Evolutionary conservation across 2,888 invertebrate genomes (phyloP).

Genomic region (Pelosia muscerda): DNA sequence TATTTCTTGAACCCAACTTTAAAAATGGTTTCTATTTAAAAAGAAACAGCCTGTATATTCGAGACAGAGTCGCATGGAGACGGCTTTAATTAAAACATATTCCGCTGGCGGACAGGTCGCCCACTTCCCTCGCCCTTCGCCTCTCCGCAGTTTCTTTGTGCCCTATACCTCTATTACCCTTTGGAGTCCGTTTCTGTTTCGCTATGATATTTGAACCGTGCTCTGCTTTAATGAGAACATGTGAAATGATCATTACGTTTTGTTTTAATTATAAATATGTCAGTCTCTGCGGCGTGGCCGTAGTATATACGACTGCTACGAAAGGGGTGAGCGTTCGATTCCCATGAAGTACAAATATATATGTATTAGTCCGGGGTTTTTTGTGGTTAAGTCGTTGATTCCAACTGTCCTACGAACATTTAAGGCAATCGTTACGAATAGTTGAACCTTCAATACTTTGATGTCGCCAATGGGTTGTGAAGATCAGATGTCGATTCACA

Average conservation of each 20-base stretch:
- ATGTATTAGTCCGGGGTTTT: too few relatives aligned
- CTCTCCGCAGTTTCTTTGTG: constrained; percentile 17
- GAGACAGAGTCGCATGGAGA: constrained; percentile 9
- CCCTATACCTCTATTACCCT: constrained; percentile 15
- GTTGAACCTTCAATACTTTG: too few relatives aligned
- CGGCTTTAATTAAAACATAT: constrained; percentile 54
- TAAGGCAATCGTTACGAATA: too few relatives aligned
- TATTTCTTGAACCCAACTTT: not conserved
- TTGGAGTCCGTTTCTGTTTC: constrained; percentile 14
- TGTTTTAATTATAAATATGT: not conserved
- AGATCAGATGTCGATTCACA: too few relatives aligned
- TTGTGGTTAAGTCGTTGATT: too few relatives aligned
- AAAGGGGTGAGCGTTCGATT: too few relatives aligned
- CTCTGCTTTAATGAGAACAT: constrained; percentile 17
- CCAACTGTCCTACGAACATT: too few relatives aligned
- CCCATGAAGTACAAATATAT: too few relatives aligned
- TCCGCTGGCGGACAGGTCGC: constrained; percentile 25
- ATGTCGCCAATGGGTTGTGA: too few relatives aligned
- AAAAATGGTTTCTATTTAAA: not conserved
- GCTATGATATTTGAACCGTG: constrained; percentile 10
- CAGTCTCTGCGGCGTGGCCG: too few relatives aligned
- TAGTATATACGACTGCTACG: too few relatives aligned
- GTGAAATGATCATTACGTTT: not conserved
- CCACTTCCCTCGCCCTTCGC: constrained; percentile 9
- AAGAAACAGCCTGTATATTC: constrained; percentile 1